Evolutionary conservation across 1,140 invertebrate genomes (phyloP).

Genomic region (Probaryconus sp.): DNA sequence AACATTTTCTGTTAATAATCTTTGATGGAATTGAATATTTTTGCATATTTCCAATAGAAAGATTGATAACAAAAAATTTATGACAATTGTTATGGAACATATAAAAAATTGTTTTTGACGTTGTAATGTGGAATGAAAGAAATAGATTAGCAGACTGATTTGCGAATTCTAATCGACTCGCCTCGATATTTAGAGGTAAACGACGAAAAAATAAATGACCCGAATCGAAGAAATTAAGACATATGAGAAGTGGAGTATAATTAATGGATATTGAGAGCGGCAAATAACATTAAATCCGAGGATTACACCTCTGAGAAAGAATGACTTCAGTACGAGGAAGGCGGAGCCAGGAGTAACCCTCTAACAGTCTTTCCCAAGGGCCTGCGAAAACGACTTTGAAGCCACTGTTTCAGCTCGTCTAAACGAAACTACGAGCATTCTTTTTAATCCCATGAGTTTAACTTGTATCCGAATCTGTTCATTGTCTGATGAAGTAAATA

Average conservation of each 20-base stretch:
- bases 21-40: too few species aligned
- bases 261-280: constrained; percentile 65
- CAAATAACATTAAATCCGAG: constrained; percentile 66
- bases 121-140: too few species aligned
- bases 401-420: constrained; percentile 62
- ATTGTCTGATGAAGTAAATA: constrained; percentile 62
- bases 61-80: too few species aligned
- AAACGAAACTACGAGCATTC: constrained; percentile 64
- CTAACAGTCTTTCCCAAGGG: constrained; percentile 62
- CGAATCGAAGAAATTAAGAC: constrained; percentile 58
- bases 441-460: constrained; percentile 68
- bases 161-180: constrained; percentile 45
- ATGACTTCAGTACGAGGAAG: constrained; percentile 61
- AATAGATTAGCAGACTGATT: constrained; percentile 28
- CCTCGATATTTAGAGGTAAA: constrained; percentile 30
- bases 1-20: too few species aligned
- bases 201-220: constrained; percentile 59
- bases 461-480: constrained; percentile 64
- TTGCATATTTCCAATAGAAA: too few species aligned
- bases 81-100: too few species aligned
- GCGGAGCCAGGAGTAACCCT: constrained; percentile 58
- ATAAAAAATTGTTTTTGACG: too few species aligned
- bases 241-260: constrained; percentile 61
- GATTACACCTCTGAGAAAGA: constrained; percentile 63
- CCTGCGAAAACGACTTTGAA: constrained; percentile 60